Base-by-base conservation (phyloP, 2,888 invertebrate genomes). In the Nysson spinosus region DNA sequence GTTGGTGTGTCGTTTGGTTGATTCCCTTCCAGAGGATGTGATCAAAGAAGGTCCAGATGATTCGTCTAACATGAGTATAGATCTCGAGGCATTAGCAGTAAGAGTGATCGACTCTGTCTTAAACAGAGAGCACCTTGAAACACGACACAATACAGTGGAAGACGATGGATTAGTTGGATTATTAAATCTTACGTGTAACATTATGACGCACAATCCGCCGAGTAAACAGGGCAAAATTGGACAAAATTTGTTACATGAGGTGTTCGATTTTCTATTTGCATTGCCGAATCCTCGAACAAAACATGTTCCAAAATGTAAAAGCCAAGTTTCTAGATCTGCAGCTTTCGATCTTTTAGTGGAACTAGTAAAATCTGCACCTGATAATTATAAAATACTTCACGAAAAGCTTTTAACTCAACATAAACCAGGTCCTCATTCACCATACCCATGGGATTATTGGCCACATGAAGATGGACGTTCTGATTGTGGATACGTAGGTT, bases 401-500 rank as follows among this genome's bases (percentile, higher is more conserved):
- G 91, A 92, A 44, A 95, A 94, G 78, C 89, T 98, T 30, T 89
- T 97, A 85, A 91, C 92, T 2, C 97, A 98, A 80, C 97, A 98
- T 84, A 93, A 93, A 74, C 95, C 95, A 12, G 93, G 93, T 4
- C 93, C 94, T 0, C 93, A 94, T 82, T 92, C 93, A 0, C 93
- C 95, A 0, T 97, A 97, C 88, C 95, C 96, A 0, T 98, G 97
- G 97, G 98, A 98, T 87, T 97, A 97, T 88, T 98, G 98, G 98
- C 98, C 98, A 1, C 95, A 96, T 64, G 98, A 98, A 83, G 98
- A 97, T 85, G 96, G 96, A 0, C 91, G 98, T 1, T 95, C 97
- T 0, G 96, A 96, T 82, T 97, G 96, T 86, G 98, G 98, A 7
- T 97, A 96, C 88, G 97, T 97, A 0, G 98, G 98, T 0, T 89